Evolutionary conservation across 1,140 invertebrate genomes (phyloP).

Genomic region (Paralvinella palmiformis): DNA sequence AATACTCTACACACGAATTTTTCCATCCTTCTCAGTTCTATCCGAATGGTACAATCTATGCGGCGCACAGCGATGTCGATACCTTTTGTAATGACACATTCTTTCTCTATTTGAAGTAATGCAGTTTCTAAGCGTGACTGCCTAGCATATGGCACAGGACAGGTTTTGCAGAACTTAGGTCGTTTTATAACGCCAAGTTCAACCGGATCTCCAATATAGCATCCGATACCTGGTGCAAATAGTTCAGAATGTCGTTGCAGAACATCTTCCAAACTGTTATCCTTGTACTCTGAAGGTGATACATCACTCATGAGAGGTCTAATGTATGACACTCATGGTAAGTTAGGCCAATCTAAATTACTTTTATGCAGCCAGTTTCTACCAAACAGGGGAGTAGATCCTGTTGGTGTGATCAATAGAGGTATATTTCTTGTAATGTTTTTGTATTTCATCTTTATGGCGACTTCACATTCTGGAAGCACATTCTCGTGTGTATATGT

Average conservation of each 20-base stretch:
- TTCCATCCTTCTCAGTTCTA: too few species aligned
- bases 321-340: neutral
- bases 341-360: neutral
- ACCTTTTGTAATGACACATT: neutral
- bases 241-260: too few species aligned
- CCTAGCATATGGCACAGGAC: too few species aligned
- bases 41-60: neutral
- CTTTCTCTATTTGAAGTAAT: neutral
- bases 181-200: too few species aligned
- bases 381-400: neutral
- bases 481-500: neutral
- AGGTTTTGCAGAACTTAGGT: too few species aligned
- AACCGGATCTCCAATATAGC: too few species aligned
- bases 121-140: neutral
- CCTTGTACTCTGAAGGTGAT: neutral
- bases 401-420: too few species aligned
- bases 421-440: too few species aligned
- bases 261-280: too few species aligned
- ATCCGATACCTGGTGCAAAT: too few species aligned
- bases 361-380: neutral
- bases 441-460: too few species aligned
- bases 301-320: neutral
- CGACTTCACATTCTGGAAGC: neutral
- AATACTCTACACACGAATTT: neutral
- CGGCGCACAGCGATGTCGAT: neutral